Base-by-base conservation (phyloP, 2,113 vertebrate species). In the Perccottus glenii region DNA sequence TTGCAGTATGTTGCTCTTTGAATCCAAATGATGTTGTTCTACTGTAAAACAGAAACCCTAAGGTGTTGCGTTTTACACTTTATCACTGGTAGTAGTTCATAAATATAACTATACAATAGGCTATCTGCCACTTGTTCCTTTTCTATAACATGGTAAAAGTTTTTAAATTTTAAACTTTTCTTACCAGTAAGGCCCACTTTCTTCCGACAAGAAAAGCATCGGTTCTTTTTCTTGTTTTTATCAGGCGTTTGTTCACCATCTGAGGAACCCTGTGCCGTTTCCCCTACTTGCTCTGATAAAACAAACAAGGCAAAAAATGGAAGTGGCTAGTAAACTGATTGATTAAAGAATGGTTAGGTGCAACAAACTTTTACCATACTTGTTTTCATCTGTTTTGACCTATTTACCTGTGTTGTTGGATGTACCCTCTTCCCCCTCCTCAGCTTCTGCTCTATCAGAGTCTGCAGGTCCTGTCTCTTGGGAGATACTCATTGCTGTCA, bases 401-500 rank as follows among this genome's bases (percentile, higher is more conserved):
- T 3, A 27, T 27, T 27, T 64, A 93, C 93, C 92, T 81, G 90
- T 73, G 78, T 76, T 87, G 81, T 75, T 90, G 62, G 91, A 88
- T 27, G 88, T 75, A 15, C 80, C 91, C 33, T 91, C 92, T n/a
- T 93, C 92, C 10, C 85, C 92, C 16, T 91, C 92, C 0, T 92
- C 90, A 3, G 49, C 77, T 48, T 92, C 84, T 2, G 89, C 84
- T 73, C 90, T 89, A 70, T 94, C 93, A 2, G 93, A 87, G 70
- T 95, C 93, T 0, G 84, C 85, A 61, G 88, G 86, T 56, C 59
- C 87, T 2, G 92, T 88, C 35, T 96, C 95, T 83, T 94, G 93
- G 71, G 94, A 95, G 85, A 96, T 95, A 91, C 94, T 96, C 95
- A 96, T 96, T 6, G 95, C 94, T 0, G 94, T 96, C 94, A 96